Conservation (phyloP, 2,888 invertebrate genomes). For the Cephus nigrinus region DNA sequence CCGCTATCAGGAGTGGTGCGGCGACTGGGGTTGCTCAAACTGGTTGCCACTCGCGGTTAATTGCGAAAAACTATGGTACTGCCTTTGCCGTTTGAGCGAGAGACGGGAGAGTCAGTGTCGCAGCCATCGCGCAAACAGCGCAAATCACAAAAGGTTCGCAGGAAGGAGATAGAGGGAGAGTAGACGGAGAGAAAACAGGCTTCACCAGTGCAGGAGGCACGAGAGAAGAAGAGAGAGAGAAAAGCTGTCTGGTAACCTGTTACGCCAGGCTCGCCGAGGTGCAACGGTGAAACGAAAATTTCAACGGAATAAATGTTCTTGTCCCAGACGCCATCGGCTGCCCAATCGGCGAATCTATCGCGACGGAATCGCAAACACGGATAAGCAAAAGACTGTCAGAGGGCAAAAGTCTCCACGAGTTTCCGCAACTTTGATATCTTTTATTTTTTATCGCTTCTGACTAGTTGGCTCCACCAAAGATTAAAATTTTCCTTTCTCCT, state of each 20-base stretch:
- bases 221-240: not conserved
- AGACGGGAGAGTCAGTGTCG: not conserved
- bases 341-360: not conserved
- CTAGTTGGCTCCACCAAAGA: not conserved
- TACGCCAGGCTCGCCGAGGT: not conserved
- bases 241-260: not conserved
- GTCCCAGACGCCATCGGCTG: not conserved
- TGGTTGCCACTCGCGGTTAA: not conserved
- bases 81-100: not conserved
- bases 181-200: not conserved
- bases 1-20: constrained; percentile 48
- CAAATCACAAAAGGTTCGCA: not conserved
- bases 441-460: not conserved
- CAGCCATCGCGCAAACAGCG: not conserved
- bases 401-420: not conserved
- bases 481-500: not conserved
- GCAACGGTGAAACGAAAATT: not conserved
- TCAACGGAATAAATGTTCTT: not conserved
- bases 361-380: not conserved
- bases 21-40: not conserved
- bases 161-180: not conserved
- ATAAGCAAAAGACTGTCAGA: not conserved
- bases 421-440: not conserved
- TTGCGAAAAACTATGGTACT: not conserved
- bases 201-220: not conserved